A percentile compares a stretch with the other conserved stretches of the same genome.
phyloP scores from a whole-genome alignment of 2,888 invertebrate genomes.

The Rhagonycha lutea region DNA sequence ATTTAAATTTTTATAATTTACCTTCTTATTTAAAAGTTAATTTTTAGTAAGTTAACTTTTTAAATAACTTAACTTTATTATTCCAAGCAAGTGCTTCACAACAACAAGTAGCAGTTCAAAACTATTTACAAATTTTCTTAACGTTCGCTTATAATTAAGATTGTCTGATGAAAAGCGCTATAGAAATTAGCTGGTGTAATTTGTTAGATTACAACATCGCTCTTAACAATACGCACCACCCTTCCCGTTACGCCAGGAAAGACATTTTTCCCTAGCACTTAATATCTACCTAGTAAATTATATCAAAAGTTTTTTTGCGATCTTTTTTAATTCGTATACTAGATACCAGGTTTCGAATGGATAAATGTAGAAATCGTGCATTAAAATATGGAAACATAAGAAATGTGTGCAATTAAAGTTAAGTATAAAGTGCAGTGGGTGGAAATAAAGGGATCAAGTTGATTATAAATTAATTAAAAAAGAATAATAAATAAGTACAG shows the following conservation, averaged over 20 bases:
- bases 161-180: background rate
- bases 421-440: too few relatives aligned
- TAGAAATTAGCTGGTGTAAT: background rate
- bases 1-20: background rate
- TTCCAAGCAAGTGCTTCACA: background rate
- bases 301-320: background rate
- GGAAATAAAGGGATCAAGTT: too few relatives aligned
- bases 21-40: background rate
- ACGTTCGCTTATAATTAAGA: background rate
- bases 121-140: background rate
- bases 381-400: too few relatives aligned
- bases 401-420: too few relatives aligned
- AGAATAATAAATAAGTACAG: background rate
- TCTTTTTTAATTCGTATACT: background rate
- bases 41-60: background rate
- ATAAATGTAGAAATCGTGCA: too few relatives aligned
- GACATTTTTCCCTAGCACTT: background rate
- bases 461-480: too few relatives aligned
- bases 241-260: background rate
- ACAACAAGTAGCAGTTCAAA: background rate
- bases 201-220: background rate
- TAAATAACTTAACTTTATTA: background rate
- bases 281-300: background rate
- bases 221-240: background rate
- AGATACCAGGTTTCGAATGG: too few relatives aligned